Base-by-base conservation (phyloP, 1,140 invertebrate genomes). In the Laupala kohalensis region DNA sequence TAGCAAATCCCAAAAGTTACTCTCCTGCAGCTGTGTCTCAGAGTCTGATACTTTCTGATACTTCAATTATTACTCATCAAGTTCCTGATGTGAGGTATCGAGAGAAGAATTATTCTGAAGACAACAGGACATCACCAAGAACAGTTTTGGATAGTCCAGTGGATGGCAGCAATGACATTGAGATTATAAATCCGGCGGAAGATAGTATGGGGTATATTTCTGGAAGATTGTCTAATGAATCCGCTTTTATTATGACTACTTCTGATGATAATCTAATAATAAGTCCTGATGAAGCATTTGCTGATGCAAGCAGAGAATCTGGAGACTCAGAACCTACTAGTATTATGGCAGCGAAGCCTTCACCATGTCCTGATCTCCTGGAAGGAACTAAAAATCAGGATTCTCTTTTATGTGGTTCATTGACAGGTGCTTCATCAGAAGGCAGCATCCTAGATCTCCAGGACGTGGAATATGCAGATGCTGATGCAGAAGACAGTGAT, bases 391-490 rank as follows among this genome's bases (percentile, higher is more conserved):
- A 53, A 19, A 53, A 53, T 53, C 37, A 53, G 19, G 37, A 53
- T 53, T 53, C 37, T 53, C 37, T 53, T 19, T 4, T 28, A 15
- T 26, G 29, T 15, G 67, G 29, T 6, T 68, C 67, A 13, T n/a
- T 71, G 25, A 64, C 13, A 19, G 62, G 27, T 13, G 63, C 70
- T 3, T 71, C 70, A 28, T 77, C 77, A 19, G 78, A 79, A 75
- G 78, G 77, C 19, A 79, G 77, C 70, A 77, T 81, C 63, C 79
- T 80, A 75, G 84, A 80, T 79, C 79, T 78, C 63, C 84, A 78
- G 77, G 80, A 83, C 72, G 80, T 82, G 12, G 79, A 85, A 74
- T 85, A 81, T 77, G 84, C 82, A 3, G 84, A 85, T 76, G 84
- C 82, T 13, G 83, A 82, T 66, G 83, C 83, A 72, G 80, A 82